Evolutionary conservation across 1,140 invertebrate species (phyloP).

Genomic region (Trypoxylus dichotomus): DNA sequence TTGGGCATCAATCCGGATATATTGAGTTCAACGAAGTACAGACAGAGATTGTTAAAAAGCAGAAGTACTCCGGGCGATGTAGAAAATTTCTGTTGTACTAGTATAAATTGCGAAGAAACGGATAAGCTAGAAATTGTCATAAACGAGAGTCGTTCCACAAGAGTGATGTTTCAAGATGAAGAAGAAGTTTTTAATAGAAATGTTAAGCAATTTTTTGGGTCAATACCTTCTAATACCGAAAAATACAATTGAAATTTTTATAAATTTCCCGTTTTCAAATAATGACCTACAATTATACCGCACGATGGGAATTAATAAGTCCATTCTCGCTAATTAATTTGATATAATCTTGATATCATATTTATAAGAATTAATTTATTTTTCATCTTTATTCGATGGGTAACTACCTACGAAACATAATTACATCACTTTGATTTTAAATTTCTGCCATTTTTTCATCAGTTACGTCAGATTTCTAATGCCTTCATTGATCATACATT

Average conservation of each 20-base stretch:
- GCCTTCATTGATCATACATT: no score
- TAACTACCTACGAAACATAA: no score
- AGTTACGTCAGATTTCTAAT: no score
- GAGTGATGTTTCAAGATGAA: constrained; percentile 3
- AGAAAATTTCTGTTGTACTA: not conserved
- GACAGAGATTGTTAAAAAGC: constrained; percentile 46
- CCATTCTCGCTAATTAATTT: no score
- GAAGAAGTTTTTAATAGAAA: constrained; percentile 3
- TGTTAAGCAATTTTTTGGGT: constrained; percentile 21
- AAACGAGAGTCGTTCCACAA: not conserved
- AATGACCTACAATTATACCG: not conserved
- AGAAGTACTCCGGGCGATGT: constrained; percentile 43
- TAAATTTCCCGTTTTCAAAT: not conserved
- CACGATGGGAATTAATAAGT: not conserved
- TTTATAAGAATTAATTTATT: no score
- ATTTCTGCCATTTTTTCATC: no score
- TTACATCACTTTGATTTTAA: no score
- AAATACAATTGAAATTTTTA: not conserved
- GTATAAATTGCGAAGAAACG: not conserved
- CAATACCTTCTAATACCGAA: constrained; percentile 3
- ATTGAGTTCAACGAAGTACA: constrained; percentile 43
- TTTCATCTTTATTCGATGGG: no score
- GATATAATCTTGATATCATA: no score
- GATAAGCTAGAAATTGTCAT: not conserved
- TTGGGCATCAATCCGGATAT: constrained; percentile 57